A percentile compares a stretch with the other conserved stretches of the same genome.
Evolutionary conservation across 1,140 invertebrate genomes (phyloP).

Genomic region (Ctenoplectra terminalis): DNA sequence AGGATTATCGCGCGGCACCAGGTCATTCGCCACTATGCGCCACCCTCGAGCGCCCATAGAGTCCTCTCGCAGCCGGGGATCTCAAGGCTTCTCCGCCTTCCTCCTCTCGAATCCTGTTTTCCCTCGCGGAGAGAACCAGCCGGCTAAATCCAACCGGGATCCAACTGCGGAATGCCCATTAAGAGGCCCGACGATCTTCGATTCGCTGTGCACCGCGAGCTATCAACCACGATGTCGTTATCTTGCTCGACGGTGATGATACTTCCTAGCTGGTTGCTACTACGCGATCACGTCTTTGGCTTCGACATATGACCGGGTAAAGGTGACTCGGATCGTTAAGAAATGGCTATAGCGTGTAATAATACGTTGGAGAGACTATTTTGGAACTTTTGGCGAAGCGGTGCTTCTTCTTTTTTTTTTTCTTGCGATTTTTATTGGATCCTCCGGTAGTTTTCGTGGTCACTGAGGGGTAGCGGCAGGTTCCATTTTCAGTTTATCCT

Average conservation of each 20-base stretch:
- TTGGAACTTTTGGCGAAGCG: not conserved
- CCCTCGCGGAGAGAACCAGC: slow-evolving; percentile 12
- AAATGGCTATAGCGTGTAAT: not conserved
- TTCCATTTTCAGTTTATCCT: too few relatives aligned
- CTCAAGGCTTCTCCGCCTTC: slow-evolving; percentile 43
- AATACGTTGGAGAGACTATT: not conserved
- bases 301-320: not conserved
- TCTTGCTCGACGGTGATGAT: not conserved
- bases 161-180: slow-evolving; percentile 52
- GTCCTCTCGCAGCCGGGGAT: slow-evolving; percentile 26
- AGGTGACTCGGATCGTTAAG: not conserved
- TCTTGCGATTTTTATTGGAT: too few relatives aligned
- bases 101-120: slow-evolving; percentile 48
- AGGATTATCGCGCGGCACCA: slow-evolving; percentile 39
- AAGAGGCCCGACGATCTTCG: slow-evolving; percentile 43
- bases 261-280: not conserved
- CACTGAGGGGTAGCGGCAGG: not conserved
- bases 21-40: slow-evolving; percentile 42
- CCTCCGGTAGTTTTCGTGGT: not conserved
- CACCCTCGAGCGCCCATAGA: slow-evolving; percentile 52
- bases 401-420: not conserved
- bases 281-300: not conserved
- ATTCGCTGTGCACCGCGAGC: slow-evolving; percentile 2
- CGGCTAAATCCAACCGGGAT: slow-evolving; percentile 57
- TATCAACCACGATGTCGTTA: slow-evolving; percentile 31